These are phyloP conservation scores for Amblyornis subalaris DNA, from an alignment of 2,113 vertebrate genomes.

Conservation along the genomic window DNA sequence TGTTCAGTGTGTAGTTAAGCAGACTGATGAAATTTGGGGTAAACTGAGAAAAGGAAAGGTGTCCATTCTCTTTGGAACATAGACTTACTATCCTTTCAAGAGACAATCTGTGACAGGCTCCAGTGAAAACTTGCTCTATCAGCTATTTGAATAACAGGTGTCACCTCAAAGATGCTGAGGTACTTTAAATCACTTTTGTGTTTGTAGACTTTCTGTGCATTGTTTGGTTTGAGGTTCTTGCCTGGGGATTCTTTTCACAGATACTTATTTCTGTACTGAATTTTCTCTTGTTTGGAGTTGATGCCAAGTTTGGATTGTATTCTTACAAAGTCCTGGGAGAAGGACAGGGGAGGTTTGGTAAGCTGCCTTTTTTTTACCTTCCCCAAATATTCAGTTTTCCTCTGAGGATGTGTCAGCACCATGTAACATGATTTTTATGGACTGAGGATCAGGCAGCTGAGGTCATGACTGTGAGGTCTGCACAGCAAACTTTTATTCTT, in stretches of 20 bases:
- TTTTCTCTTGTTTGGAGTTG: not conserved
- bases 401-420: not conserved
- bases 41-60: not conserved
- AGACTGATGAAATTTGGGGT: not conserved
- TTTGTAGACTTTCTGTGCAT: not conserved
- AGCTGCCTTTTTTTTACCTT: not conserved
- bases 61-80: not conserved
- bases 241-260: not conserved
- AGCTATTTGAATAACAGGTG: not conserved
- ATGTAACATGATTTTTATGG: not conserved
- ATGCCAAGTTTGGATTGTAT: not conserved
- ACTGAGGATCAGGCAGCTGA: not conserved
- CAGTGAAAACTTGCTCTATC: not conserved
- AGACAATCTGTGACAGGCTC: not conserved
- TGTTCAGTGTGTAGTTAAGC: not conserved
- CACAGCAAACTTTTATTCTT: not conserved
- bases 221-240: not conserved
- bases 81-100: not conserved
- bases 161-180: not conserved
- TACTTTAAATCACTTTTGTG: not conserved
- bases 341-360: not conserved
- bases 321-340: not conserved
- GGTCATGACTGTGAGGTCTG: not conserved
- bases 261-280: not conserved
- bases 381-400: not conserved